Evolutionary conservation across 30 jellyfish, hydroid and myxozoan species (phyloP).

Genomic region (Aurelia coerulea): DNA sequence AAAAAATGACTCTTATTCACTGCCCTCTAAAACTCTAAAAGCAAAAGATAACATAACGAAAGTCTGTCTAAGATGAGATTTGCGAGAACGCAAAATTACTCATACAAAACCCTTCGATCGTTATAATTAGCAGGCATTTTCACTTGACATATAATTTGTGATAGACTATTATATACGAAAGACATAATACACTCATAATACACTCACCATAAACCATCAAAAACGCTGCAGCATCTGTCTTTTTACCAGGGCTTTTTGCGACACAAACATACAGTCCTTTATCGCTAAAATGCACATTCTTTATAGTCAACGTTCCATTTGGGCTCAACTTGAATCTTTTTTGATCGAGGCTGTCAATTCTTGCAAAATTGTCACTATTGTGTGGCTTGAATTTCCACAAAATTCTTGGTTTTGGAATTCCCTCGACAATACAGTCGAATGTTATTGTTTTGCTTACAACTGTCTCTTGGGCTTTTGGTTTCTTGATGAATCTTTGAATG

Average conservation of each 20-base stretch:
- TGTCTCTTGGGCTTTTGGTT: conserved; percentile 55
- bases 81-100: too few relatives aligned
- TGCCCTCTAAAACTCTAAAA: too few relatives aligned
- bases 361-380: conserved; percentile 7
- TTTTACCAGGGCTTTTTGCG: conserved; percentile 89
- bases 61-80: too few relatives aligned
- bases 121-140: not conserved
- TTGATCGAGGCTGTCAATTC: conserved; percentile 61
- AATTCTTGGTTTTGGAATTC: conserved; percentile 84
- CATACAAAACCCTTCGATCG: too few relatives aligned
- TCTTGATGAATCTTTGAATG: conserved; percentile 61
- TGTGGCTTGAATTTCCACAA: conserved; percentile 68
- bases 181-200: not conserved
- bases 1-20: too few relatives aligned
- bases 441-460: conserved; percentile 68
- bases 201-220: conserved; percentile 88
- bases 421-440: conserved; percentile 74
- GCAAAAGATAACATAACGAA: too few relatives aligned
- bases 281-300: conserved; percentile 58
- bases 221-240: conserved; percentile 69
- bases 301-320: conserved; percentile 72
- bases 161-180: not conserved
- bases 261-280: conserved; percentile 73
- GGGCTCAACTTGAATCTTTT: conserved; percentile 57
- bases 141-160: not conserved